phyloP scores from a whole-genome alignment of 2,113 vertebrate species.

The Strix aluco region DNA sequence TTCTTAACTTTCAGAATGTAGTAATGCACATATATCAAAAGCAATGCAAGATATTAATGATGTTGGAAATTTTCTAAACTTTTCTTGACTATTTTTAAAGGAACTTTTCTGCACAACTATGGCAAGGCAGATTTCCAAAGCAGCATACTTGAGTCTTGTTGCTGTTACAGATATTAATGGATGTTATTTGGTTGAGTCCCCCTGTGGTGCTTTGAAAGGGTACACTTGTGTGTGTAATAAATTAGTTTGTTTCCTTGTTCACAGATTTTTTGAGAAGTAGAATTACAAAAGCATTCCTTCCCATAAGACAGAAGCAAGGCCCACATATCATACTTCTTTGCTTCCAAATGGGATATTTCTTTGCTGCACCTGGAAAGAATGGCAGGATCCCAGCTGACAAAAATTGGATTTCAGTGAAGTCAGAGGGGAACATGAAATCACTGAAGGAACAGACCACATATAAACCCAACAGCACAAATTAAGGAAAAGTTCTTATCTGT shows the following conservation, averaged over 20 bases:
- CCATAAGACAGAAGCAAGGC: neutral
- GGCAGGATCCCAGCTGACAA: neutral
- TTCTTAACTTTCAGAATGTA: neutral
- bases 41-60: neutral
- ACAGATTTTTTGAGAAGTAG: neutral
- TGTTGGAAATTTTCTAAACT: neutral
- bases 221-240: neutral
- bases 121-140: neutral
- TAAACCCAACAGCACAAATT: neutral
- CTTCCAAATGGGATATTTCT: neutral
- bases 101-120: neutral
- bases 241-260: conserved; percentile 8
- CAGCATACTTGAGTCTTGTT: neutral
- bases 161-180: neutral
- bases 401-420: neutral
- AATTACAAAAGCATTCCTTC: conserved; percentile 10
- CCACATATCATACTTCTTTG: neutral
- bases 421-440: neutral
- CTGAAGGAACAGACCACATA: neutral
- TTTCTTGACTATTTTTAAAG: neutral
- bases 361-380: conserved; percentile 14
- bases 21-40: neutral
- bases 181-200: neutral
- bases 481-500: conserved; percentile 2
- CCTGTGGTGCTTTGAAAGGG: neutral